Conservation (phyloP, 2,113 vertebrate genomes). For the Limanda limanda region DNA sequence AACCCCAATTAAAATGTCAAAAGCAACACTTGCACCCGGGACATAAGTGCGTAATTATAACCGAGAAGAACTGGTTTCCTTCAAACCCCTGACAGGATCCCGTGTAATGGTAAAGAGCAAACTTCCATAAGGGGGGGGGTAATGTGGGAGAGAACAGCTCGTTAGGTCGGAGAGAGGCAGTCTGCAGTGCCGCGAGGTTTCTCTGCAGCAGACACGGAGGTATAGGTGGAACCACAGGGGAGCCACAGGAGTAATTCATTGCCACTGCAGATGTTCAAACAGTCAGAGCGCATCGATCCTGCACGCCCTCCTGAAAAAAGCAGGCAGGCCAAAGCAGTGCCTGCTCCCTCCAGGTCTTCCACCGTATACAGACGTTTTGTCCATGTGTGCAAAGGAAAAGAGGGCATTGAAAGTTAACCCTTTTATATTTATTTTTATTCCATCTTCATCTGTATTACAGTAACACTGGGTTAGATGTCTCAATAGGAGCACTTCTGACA, state of each 20-base stretch:
- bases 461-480: too few species aligned
- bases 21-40: neutral
- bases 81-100: neutral
- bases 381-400: neutral
- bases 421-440: too few species aligned
- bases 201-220: conserved; percentile 59
- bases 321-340: neutral
- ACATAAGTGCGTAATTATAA: too few species aligned
- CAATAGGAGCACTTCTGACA: too few species aligned
- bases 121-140: neutral
- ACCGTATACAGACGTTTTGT: neutral
- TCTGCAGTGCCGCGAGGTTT: conserved; percentile 50
- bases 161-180: conserved; percentile 4
- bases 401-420: too few species aligned
- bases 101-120: neutral
- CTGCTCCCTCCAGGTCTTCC: conserved; percentile 13
- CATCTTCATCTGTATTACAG: neutral
- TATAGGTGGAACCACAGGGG: conserved; percentile 59
- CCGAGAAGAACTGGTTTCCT: too few species aligned
- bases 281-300: conserved; percentile 63
- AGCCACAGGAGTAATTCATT: conserved; percentile 68
- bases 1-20: neutral
- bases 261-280: conserved; percentile 74
- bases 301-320: conserved; percentile 23
- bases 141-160: neutral